phyloP scores from a whole-genome alignment of 1,140 invertebrate species.

The Apolygus lucorum region DNA sequence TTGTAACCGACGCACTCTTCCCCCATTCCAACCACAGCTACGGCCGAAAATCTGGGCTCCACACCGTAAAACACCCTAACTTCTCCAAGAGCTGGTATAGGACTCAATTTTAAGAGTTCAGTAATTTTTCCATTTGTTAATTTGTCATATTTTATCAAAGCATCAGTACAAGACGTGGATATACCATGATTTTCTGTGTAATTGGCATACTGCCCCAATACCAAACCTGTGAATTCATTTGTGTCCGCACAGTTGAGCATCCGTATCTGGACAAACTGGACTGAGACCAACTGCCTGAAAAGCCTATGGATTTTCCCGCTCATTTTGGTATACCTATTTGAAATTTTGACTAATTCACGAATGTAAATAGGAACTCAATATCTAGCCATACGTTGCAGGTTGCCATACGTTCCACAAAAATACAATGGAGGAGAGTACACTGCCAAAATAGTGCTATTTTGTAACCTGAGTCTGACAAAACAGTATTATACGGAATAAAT shows the following conservation, averaged over 20 bases:
- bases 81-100: conserved; percentile 41
- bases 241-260: neutral
- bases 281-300: neutral
- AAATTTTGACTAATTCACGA: too few species aligned
- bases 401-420: too few species aligned
- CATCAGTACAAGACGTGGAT: neutral
- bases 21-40: conserved; percentile 45
- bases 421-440: too few species aligned
- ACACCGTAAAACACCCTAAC: conserved; percentile 41
- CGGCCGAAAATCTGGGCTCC: conserved; percentile 38
- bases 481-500: too few species aligned
- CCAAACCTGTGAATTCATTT: neutral
- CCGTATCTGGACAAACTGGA: neutral
- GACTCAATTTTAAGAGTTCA: conserved; percentile 19
- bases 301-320: neutral
- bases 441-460: too few species aligned
- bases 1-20: conserved; percentile 39
- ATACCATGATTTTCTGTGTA: neutral
- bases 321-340: too few species aligned
- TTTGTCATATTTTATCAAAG: neutral
- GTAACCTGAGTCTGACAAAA: too few species aligned
- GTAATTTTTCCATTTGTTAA: neutral
- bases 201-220: neutral
- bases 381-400: too few species aligned
- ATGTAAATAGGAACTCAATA: too few species aligned